Evolutionary conservation across 2,888 invertebrate genomes (phyloP), one percentile per base, ranked within the genome.

Genomic region (Drosophila helvetica): DNA sequence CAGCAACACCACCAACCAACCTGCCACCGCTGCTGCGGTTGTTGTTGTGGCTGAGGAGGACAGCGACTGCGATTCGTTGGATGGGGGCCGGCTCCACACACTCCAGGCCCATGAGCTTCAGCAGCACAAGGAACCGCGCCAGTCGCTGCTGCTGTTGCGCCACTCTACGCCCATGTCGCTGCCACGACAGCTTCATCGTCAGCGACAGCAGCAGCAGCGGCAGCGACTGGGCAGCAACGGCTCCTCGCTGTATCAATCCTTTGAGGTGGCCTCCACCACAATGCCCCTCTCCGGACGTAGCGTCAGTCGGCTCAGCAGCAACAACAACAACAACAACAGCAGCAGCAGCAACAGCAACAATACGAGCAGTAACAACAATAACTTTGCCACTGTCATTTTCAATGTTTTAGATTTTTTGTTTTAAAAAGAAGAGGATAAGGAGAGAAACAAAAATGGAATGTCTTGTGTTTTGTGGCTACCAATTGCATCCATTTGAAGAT

Each of bases 331-430:
- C 75, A 77, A 64, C 73, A 84, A 58, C 77, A 77, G 22, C 22
- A 22, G 22, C 27, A 27, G 27, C 27, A 27, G 27, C 27, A 27
- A 27, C 27, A 75, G 72, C 71, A 86, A 63, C 75, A 78, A 75
- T 70, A 84, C 70, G 80, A 86, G 72, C 77, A 85, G 70, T 78
- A 83, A 79, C 74, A 89, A 77, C 62, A 89, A 77, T 61, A 89
- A 87, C 79, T 88, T 92, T 82, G 90, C 91, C 84, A 91, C 90
- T 72, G 88, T 92, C 78, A 88, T 92, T 83, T 91, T 92, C 81
- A 92, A 91, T 88, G 90, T 92, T 78, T 89, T 92, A 79, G 92
- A 92, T 77, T 92, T 92, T 86, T 74, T 92, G 74, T 92, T 92
- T 86, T 92, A 82, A 86, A 64, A 30, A 50, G 33, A 30, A 18